Percentiles rank a stretch among this genome's conserved stretches.
These are phyloP conservation scores for Esox masquinongy DNA, from an alignment of 2,797 vertebrate genomes.

Conservation along the genomic window DNA sequence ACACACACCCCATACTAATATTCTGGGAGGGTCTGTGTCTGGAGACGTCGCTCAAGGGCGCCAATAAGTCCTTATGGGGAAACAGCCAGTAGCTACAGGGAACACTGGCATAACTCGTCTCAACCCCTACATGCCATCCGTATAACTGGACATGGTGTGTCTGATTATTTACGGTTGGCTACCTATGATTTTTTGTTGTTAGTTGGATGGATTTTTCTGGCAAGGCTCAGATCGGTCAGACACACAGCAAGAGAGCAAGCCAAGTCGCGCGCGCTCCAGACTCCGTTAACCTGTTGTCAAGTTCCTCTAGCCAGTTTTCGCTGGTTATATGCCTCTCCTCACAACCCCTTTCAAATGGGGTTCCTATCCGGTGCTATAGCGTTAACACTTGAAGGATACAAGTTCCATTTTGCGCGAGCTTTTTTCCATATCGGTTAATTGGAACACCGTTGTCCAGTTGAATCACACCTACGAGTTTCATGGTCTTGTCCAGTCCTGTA, in stretches of 20 bases:
- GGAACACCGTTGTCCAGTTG: too few relatives aligned
- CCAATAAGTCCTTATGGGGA: neutral
- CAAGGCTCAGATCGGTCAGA: neutral
- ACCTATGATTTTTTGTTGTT: too few relatives aligned
- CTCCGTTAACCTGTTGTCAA: constrained; percentile 44
- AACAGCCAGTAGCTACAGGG: neutral
- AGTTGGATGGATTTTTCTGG: neutral
- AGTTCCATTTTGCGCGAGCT: too few relatives aligned
- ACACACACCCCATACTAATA: neutral
- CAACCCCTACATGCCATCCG: neutral
- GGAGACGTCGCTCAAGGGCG: neutral
- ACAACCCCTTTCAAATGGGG: constrained; percentile 50
- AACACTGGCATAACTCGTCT: neutral
- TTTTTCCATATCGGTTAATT: too few relatives aligned
- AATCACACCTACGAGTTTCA: too few relatives aligned
- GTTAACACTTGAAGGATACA: neutral
- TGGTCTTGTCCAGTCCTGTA: too few relatives aligned
- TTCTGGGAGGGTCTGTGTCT: neutral
- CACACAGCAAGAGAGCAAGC: neutral
- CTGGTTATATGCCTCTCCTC: constrained; percentile 59
- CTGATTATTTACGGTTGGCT: too few relatives aligned
- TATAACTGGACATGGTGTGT: too few relatives aligned
- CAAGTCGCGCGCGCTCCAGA: constrained; percentile 23
- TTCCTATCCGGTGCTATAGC: constrained; percentile 23
- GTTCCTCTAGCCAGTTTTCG: constrained; percentile 62